Evolutionary conservation across 2,888 invertebrate species (phyloP).

Genomic region (Limnephilus auricula): DNA sequence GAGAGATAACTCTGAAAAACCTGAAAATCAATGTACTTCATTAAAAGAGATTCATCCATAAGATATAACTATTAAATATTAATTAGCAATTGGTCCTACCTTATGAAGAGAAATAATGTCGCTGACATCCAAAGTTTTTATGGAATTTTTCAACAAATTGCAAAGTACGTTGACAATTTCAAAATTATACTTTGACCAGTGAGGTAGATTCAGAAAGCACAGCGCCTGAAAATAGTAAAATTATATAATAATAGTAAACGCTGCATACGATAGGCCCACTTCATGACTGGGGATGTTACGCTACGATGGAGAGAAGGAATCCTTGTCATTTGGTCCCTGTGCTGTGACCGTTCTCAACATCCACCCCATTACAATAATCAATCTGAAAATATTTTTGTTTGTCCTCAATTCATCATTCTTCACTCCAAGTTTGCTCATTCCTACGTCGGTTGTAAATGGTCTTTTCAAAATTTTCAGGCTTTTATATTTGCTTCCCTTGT

Average conservation of each 20-base stretch:
- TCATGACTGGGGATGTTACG: background rate
- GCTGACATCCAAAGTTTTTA: constrained; percentile 41
- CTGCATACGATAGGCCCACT: background rate
- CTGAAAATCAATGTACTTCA: background rate
- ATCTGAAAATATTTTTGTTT: too few species aligned
- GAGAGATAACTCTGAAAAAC: constrained; percentile 46
- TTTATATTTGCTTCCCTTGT: too few species aligned
- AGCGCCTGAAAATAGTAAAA: constrained; percentile 28
- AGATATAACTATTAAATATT: background rate
- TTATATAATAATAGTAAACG: background rate
- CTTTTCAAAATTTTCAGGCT: too few species aligned
- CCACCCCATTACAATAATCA: too few species aligned
- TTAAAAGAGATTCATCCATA: background rate
- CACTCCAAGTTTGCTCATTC: too few species aligned
- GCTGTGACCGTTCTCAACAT: too few species aligned
- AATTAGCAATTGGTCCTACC: constrained; percentile 32
- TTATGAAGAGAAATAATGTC: constrained; percentile 50
- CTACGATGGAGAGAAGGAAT: background rate
- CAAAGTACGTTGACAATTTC: constrained; percentile 10
- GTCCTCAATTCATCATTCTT: too few species aligned
- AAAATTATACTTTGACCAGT: constrained; percentile 47
- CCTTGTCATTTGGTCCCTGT: background rate
- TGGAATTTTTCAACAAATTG: constrained; percentile 30
- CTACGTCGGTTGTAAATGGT: too few species aligned
- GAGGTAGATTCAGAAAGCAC: constrained; percentile 51